Conservation (phyloP, 2,797 vertebrate genomes). For the Hafferia zeledoni region DNA sequence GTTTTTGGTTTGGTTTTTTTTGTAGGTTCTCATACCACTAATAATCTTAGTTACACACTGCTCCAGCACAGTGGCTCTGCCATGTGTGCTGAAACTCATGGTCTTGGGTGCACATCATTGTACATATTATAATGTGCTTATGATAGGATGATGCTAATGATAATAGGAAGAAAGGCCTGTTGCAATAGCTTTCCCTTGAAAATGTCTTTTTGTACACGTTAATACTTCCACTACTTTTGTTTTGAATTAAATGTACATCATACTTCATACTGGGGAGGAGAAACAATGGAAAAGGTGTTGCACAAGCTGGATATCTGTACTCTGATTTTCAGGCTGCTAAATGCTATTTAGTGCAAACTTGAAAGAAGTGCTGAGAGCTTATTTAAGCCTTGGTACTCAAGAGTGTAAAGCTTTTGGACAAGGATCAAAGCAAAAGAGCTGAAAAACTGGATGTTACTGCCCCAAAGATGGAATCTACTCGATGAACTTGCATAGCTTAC, state of each 20-base stretch:
- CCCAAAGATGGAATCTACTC: background rate
- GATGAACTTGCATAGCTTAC: background rate
- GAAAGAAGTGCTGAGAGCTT: background rate
- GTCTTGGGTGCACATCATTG: background rate
- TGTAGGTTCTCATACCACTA: conserved; percentile 40
- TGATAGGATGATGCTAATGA: conserved; percentile 26
- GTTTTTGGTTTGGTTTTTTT: background rate
- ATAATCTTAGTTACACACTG: background rate
- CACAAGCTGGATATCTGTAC: background rate
- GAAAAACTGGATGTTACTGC: background rate
- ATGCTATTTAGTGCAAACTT: background rate
- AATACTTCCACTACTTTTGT: conserved; percentile 13
- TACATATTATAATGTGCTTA: background rate
- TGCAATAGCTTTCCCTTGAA: background rate
- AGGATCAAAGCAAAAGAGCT: background rate
- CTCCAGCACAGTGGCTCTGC: conserved; percentile 10
- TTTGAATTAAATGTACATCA: background rate
- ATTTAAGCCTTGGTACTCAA: background rate
- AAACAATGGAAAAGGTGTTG: background rate
- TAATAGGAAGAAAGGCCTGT: conserved; percentile 10
- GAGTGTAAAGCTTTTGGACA: background rate
- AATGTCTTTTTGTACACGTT: background rate
- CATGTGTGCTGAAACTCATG: background rate
- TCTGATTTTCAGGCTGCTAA: background rate
- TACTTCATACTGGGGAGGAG: background rate